phyloP scores from a whole-genome alignment of 2,797 vertebrate species.

The Cirrhinus mrigala region DNA sequence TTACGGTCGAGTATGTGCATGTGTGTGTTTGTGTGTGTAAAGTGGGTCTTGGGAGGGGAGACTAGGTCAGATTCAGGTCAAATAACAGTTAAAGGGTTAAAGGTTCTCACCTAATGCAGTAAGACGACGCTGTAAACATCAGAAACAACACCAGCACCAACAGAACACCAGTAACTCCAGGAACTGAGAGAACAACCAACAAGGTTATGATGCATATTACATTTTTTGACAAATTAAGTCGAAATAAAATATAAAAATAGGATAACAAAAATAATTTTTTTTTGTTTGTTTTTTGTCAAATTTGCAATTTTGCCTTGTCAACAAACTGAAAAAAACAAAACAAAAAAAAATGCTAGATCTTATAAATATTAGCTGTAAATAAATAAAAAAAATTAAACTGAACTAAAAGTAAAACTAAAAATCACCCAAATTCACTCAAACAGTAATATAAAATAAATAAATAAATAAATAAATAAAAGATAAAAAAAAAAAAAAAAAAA shows the following conservation, averaged over 20 bases:
- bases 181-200: slow-evolving; percentile 78
- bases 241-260: neutral
- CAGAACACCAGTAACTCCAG: slow-evolving; percentile 91
- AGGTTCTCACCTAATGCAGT: slow-evolving; percentile 86
- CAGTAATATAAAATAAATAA: neutral
- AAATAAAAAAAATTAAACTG: neutral
- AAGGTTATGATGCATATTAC: neutral
- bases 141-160: slow-evolving; percentile 94
- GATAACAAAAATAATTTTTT: too few species aligned
- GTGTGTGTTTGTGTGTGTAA: slow-evolving; percentile 23
- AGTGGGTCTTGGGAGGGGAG: neutral
- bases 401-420: neutral
- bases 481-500: too few species aligned
- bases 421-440: too few species aligned
- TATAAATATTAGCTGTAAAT: too few species aligned
- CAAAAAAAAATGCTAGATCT: too few species aligned
- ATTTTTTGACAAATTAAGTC: neutral
- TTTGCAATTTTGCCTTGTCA: neutral
- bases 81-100: neutral
- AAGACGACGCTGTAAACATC: slow-evolving; percentile 94
- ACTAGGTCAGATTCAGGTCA: slow-evolving; percentile 38
- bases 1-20: neutral
- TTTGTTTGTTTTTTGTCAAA: too few species aligned
- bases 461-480: too few species aligned
- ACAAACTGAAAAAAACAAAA: neutral